Percentiles rank a stretch among this genome's conserved stretches.
phyloP scores from a whole-genome alignment of 1,140 invertebrate genomes.

The Cydia strobilella region DNA sequence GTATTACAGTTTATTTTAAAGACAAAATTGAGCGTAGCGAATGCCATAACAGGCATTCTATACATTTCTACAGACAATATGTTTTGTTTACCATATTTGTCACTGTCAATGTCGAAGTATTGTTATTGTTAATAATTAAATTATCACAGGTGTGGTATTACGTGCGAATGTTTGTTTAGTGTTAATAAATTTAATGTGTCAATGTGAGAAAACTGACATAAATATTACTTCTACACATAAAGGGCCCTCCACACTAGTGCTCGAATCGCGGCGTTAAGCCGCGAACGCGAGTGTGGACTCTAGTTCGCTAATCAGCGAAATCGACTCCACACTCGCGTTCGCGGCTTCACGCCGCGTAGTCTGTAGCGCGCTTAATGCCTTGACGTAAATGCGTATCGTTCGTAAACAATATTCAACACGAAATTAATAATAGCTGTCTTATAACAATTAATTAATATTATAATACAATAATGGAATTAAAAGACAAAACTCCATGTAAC shows the following conservation, averaged over 20 bases:
- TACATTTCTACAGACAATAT: not conserved
- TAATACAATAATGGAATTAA: not conserved
- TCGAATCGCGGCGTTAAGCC: no score
- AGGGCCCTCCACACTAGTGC: no score
- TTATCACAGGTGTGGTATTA: conserved; percentile 27
- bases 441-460: not conserved
- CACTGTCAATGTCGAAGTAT: not conserved
- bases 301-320: no score
- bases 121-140: conserved; percentile 30
- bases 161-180: conserved; percentile 13
- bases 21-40: not conserved
- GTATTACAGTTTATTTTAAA: not conserved
- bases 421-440: not conserved
- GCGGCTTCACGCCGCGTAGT: no score
- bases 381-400: not conserved
- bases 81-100: not conserved
- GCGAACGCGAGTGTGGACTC: no score
- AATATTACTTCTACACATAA: no score
- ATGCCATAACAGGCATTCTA: not conserved
- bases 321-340: no score
- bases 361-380: no score
- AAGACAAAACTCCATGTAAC: not conserved
- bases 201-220: not conserved
- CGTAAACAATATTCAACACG: not conserved
- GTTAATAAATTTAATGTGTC: not conserved